phyloP scores from a whole-genome alignment of 92 coral and sea anemone genomes.

The Paragorgia papillata region DNA sequence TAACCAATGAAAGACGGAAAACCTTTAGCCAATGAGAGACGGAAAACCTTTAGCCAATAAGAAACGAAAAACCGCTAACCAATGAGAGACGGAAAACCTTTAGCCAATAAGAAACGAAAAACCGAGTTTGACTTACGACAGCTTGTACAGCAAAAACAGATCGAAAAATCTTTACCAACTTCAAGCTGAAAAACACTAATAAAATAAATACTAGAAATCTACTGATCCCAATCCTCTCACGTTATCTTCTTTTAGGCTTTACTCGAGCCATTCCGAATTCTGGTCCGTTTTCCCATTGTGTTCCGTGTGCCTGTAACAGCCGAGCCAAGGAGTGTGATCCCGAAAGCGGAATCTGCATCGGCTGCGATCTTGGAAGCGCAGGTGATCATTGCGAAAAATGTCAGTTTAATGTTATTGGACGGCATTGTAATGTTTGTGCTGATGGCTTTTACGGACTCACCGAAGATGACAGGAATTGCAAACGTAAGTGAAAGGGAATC shows the following conservation, averaged over 20 bases:
- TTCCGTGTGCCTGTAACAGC: constrained; percentile 80
- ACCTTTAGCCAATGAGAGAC: no score
- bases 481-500: constrained; percentile 49
- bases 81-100: no score
- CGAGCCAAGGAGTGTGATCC: constrained; percentile 75
- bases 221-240: no score
- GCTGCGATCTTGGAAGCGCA: constrained; percentile 83
- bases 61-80: no score
- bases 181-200: no score
- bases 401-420: constrained; percentile 76
- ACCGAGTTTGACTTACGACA: no score
- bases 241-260: constrained; percentile 69
- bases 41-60: no score
- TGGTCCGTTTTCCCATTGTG: constrained; percentile 71
- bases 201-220: no score
- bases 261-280: constrained; percentile 69
- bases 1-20: no score
- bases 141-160: no score
- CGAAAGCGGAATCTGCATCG: constrained; percentile 71
- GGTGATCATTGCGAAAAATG: constrained; percentile 83
- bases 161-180: no score
- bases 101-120: no score
- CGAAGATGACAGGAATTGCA: constrained; percentile 60
- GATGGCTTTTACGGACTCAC: constrained; percentile 85
- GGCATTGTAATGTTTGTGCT: constrained; percentile 72